Evolutionary conservation across 2,888 invertebrate genomes (phyloP), one percentile per base, ranked within the genome.

Genomic region (Dinocampus coccinellae): DNA sequence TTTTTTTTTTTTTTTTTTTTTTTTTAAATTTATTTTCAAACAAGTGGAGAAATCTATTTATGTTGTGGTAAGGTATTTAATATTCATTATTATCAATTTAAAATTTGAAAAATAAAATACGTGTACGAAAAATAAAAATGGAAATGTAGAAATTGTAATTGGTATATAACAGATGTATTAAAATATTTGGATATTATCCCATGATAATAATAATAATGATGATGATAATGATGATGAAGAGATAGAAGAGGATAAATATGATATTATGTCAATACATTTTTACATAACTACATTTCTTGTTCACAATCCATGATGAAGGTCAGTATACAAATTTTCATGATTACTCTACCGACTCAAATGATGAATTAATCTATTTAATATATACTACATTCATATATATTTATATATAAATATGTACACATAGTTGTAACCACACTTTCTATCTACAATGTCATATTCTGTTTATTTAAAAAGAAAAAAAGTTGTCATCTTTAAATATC

Each of bases 251-350:
- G 9, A 6, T 47, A 57, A 7, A 57, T n/a, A n/a, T 57, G 4
- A 26, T 29, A n/a, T 57, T 57, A 57, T 57, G 26, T 24, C 29
- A 57, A 57, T 29, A 6, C 16, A 47, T 47, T 6, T 47, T 3
- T 9, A 57, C 16, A 47, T 4, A n/a, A 6, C 13, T 26, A 1
- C 24, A 24, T 57, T 26, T 57, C 24, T 57, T 26, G 57, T 24
- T 24, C 29, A 57, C 24, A n/a, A 24, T 13, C 24, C 57, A 83
- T 82, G n/a, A n/a, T n/a, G 83, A 83, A 84, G 84, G 83, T 82
- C 83, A 77, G 62, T 53, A 64, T 65, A 72, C 66, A 73, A 77
- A 77, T 77, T 73, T 47, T 24, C 58, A 65, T 61, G 24, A 61
- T 60, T 42, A 42, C 11, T 57, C 57, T 57, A 24, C 24, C 57